These are phyloP conservation scores for Hemibagrus guttatus DNA, from an alignment of 2,797 vertebrate species.

Conservation along the genomic window DNA sequence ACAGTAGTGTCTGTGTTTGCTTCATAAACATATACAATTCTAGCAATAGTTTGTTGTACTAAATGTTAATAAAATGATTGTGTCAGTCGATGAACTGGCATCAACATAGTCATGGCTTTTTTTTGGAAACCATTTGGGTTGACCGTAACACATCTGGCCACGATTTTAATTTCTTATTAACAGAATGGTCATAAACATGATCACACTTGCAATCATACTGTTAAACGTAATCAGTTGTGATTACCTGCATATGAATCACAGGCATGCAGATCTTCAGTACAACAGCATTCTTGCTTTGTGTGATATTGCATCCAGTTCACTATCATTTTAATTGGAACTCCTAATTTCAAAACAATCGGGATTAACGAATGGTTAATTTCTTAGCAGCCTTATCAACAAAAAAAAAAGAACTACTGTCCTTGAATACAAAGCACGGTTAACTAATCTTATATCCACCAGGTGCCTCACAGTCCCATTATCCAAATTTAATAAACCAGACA, in stretches of 20 bases:
- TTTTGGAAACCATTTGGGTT: background rate
- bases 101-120: background rate
- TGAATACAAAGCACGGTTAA: background rate
- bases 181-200: background rate
- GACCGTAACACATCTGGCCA: background rate
- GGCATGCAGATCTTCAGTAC: background rate
- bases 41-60: background rate
- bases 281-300: background rate
- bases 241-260: background rate
- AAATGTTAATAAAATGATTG: background rate
- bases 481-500: constrained; percentile 20
- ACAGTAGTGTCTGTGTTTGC: background rate
- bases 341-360: background rate
- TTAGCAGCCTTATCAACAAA: background rate
- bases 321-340: no score
- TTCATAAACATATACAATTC: background rate
- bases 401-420: background rate
- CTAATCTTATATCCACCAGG: background rate
- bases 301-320: background rate
- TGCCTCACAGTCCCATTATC: no score
- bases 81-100: background rate
- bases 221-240: background rate
- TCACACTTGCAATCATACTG: background rate
- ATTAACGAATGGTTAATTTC: background rate
- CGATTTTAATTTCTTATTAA: background rate